Evolutionary conservation across 2,888 invertebrate species (phyloP).

Genomic region (Chloroclystis v-ata): DNA sequence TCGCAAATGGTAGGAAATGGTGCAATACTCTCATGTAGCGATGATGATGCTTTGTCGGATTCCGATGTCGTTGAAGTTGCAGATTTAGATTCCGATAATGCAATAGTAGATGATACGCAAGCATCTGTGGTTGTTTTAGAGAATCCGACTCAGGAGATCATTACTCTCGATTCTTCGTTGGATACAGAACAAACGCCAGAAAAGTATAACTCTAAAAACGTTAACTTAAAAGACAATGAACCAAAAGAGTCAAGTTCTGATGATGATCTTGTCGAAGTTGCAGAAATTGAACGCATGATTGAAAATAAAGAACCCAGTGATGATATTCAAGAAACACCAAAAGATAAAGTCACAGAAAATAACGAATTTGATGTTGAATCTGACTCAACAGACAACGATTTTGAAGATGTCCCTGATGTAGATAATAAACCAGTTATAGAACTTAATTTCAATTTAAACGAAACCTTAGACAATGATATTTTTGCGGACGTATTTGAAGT

Average conservation of each 20-base stretch:
- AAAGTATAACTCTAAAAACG: background rate
- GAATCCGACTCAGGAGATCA: slow-evolving; percentile 42
- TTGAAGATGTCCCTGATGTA: slow-evolving; percentile 61
- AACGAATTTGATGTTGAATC: slow-evolving; percentile 13
- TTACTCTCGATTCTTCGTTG: slow-evolving; percentile 47
- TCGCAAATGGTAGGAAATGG: slow-evolving; percentile 52
- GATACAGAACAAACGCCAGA: slow-evolving; percentile 34
- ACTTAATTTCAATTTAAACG: slow-evolving; percentile 57
- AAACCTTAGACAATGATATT: slow-evolving; percentile 75
- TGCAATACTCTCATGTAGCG: slow-evolving; percentile 54
- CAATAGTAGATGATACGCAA: slow-evolving; percentile 39
- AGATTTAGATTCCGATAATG: slow-evolving; percentile 16
- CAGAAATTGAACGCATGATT: slow-evolving; percentile 46
- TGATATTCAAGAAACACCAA: background rate
- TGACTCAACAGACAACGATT: slow-evolving; percentile 71
- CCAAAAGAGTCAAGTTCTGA: slow-evolving; percentile 28
- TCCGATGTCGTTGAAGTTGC: slow-evolving; percentile 31
- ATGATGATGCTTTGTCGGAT: slow-evolving; percentile 57
- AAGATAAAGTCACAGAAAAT: slow-evolving; percentile 2
- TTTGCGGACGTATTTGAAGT: slow-evolving; percentile 88
- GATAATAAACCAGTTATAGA: slow-evolving; percentile 62
- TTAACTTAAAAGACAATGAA: background rate
- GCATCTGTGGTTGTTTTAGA: slow-evolving; percentile 51
- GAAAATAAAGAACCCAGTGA: background rate
- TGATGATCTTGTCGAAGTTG: slow-evolving; percentile 71